These are phyloP conservation scores for Cotesia typhae DNA, from an alignment of 1,140 invertebrate species.

Conservation along the genomic window DNA sequence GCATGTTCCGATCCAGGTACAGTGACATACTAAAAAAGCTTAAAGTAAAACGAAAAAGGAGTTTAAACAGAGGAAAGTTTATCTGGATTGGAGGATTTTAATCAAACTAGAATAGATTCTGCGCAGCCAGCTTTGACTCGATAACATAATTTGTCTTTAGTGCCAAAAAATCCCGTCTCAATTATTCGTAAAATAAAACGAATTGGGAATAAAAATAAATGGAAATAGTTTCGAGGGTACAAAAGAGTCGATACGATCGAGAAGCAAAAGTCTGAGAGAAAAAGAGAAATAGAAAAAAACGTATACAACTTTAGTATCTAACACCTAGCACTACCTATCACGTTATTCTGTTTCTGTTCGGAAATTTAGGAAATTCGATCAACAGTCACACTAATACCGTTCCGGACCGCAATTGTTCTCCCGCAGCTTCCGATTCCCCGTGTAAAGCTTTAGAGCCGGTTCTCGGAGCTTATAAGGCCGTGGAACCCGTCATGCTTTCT, in stretches of 20 bases:
- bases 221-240: background rate
- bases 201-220: slow-evolving; percentile 9
- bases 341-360: slow-evolving; percentile 1
- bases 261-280: no score
- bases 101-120: no score
- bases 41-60: no score
- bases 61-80: no score
- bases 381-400: slow-evolving; percentile 18
- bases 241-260: no score
- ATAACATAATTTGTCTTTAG: background rate
- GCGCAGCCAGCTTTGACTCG: no score
- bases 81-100: no score
- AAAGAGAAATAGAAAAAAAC: background rate
- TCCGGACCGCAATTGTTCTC: slow-evolving; percentile 17
- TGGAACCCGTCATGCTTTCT: slow-evolving; percentile 13
- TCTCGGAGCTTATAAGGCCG: slow-evolving; percentile 4
- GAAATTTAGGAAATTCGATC: slow-evolving; percentile 17
- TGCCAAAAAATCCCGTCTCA: background rate
- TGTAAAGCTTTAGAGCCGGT: background rate
- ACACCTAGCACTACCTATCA: background rate
- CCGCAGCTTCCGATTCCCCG: slow-evolving; percentile 9
- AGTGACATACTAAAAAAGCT: no score
- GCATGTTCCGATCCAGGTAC: no score
- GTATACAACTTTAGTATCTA: background rate
- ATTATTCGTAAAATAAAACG: slow-evolving; percentile 1